Conservation (phyloP, 2,888 invertebrate species). For the Piscicola geometra region DNA sequence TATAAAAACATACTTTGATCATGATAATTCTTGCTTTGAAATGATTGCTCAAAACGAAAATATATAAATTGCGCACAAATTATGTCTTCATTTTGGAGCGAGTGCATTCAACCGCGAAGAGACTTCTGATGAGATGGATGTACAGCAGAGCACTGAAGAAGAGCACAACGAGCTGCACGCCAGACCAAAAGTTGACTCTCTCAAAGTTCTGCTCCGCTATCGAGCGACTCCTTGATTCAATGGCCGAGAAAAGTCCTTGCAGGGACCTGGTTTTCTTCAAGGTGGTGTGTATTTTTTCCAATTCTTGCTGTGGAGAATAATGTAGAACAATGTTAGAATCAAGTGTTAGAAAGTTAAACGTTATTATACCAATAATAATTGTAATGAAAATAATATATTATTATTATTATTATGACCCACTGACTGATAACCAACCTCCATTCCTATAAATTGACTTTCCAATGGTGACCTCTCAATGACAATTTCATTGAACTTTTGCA, state of each 20-base stretch:
- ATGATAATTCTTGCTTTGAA: no score
- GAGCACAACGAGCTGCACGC: constrained; percentile 70
- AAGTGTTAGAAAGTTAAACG: no score
- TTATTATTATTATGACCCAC: not conserved
- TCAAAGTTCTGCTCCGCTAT: constrained; percentile 74
- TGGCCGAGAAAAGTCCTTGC: constrained; percentile 62
- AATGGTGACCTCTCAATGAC: not conserved
- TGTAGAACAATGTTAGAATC: no score
- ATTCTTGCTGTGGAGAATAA: constrained; percentile 60
- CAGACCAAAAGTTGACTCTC: constrained; percentile 70
- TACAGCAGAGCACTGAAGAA: constrained; percentile 48
- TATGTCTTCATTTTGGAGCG: constrained; percentile 3
- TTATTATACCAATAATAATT: not conserved
- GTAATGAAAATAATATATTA: not conserved
- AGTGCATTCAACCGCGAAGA: not conserved
- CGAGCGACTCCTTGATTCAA: constrained; percentile 76
- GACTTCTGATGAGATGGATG: not conserved
- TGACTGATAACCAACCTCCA: not conserved
- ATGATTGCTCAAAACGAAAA: no score
- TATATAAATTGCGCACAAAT: no score
- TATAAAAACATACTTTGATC: no score
- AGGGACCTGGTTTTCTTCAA: constrained; percentile 52
- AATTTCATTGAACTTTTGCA: not conserved
- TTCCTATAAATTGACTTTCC: not conserved
- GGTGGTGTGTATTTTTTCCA: constrained; percentile 62